Conservation (phyloP, 53 echinoderm and acorn worm species). For the Pentamera pediparva region DNA sequence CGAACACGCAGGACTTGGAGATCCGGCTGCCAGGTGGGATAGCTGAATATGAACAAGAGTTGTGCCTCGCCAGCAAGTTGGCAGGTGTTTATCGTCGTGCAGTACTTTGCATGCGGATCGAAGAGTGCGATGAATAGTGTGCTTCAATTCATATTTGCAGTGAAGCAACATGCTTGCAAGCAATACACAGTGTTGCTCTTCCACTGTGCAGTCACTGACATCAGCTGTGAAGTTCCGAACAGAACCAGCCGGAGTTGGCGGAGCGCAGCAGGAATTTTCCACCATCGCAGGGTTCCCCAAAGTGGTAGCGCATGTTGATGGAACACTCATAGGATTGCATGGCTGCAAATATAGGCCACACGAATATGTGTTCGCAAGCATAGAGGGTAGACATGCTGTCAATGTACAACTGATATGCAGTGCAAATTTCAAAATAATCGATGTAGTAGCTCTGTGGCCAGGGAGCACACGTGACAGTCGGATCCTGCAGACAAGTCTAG, state of each 20-base stretch:
- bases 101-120: background rate
- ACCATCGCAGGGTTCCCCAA: background rate
- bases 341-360: slow-evolving; percentile 7
- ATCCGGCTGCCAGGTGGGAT: too few species aligned
- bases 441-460: slow-evolving; percentile 10
- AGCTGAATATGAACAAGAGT: background rate
- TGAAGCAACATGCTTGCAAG: background rate
- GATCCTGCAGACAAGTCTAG: background rate
- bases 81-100: slow-evolving; percentile 11
- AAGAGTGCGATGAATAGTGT: slow-evolving; percentile 12
- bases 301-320: background rate
- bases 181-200: background rate
- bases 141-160: slow-evolving; percentile 13
- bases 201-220: background rate
- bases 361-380: background rate
- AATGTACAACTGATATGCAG: slow-evolving; percentile 15
- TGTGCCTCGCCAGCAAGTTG: background rate
- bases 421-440: background rate
- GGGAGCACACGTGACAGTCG: slow-evolving; percentile 8
- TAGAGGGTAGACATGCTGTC: slow-evolving; percentile 5
- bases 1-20: too few species aligned
- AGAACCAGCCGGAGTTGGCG: background rate
- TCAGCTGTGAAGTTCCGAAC: background rate
- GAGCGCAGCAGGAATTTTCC: background rate
- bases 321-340: slow-evolving; percentile 8